Evolutionary conservation across 2,888 invertebrate species (phyloP).

Genomic region (Callyntrura guangdongensis): DNA sequence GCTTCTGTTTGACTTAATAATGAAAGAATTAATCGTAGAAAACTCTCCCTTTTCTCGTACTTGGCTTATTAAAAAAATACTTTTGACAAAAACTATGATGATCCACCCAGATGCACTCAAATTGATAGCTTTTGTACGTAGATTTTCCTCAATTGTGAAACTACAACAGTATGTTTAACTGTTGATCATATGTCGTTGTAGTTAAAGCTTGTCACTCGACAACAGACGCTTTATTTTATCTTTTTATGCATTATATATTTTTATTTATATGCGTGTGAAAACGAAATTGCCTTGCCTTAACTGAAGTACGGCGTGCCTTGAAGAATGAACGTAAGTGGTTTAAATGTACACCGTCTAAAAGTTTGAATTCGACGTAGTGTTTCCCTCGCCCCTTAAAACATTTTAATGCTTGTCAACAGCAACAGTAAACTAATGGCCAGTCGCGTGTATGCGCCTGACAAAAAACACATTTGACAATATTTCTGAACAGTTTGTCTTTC

Average conservation of each 20-base stretch:
- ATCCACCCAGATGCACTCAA: not conserved
- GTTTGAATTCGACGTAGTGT: no score
- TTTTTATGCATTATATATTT: not conserved
- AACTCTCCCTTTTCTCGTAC: slow-evolving; percentile 60
- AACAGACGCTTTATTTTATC: not conserved
- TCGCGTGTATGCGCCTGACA: not conserved
- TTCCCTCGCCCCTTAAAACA: no score
- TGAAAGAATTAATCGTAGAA: not conserved
- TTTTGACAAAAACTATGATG: not conserved
- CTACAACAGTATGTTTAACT: not conserved
- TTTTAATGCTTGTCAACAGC: no score
- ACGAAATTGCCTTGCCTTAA: no score
- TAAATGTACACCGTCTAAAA: no score
- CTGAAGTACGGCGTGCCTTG: no score
- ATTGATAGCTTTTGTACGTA: not conserved
- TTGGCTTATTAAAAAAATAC: slow-evolving; percentile 33
- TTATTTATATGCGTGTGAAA: not conserved
- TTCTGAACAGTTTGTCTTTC: slow-evolving; percentile 4
- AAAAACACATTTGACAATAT: not conserved
- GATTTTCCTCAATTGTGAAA: slow-evolving; percentile 29
- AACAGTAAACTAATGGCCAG: no score
- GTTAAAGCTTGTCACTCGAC: slow-evolving; percentile 9
- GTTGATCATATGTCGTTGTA: slow-evolving; percentile 30
- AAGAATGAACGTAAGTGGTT: no score
- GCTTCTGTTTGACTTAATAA: slow-evolving; percentile 46